These are phyloP conservation scores for Centropyge bicolor DNA, from an alignment of 2,797 vertebrate species.

Conservation along the genomic window DNA sequence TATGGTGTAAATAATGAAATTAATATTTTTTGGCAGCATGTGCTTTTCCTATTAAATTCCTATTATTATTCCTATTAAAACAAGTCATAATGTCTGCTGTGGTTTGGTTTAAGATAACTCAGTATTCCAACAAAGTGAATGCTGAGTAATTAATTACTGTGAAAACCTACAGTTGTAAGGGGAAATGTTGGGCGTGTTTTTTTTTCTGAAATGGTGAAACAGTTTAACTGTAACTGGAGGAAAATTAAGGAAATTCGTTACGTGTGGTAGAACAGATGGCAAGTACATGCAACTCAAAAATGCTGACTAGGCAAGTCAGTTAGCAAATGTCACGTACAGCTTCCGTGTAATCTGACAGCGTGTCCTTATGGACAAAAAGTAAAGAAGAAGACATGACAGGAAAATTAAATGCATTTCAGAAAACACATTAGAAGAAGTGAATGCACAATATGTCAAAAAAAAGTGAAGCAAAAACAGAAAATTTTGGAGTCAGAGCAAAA, in stretches of 20 bases:
- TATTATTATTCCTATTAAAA: not conserved
- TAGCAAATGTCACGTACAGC: not conserved
- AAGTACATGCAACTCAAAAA: conserved; percentile 2
- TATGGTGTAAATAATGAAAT: not conserved
- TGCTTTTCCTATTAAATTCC: not conserved
- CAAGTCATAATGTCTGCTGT: not conserved
- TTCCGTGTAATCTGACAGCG: not conserved
- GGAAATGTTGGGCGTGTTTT: not conserved
- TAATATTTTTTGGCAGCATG: not conserved
- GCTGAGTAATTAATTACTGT: not conserved
- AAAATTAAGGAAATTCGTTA: conserved; percentile 33
- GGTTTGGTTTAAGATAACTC: too few species aligned
- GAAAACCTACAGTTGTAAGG: not conserved
- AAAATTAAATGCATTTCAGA: not conserved
- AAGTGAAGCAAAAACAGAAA: not conserved
- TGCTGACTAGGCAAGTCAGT: conserved; percentile 49
- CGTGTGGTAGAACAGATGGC: conserved; percentile 22
- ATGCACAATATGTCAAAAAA: not conserved
- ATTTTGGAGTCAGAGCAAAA: too few species aligned
- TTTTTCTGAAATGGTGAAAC: not conserved
- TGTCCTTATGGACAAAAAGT: not conserved
- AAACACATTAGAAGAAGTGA: not conserved
- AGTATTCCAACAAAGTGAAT: too few species aligned
- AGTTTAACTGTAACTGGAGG: not conserved
- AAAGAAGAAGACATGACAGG: not conserved